Base-by-base conservation (phyloP, 2,113 vertebrate species). In the Oreotragus oreotragus region DNA sequence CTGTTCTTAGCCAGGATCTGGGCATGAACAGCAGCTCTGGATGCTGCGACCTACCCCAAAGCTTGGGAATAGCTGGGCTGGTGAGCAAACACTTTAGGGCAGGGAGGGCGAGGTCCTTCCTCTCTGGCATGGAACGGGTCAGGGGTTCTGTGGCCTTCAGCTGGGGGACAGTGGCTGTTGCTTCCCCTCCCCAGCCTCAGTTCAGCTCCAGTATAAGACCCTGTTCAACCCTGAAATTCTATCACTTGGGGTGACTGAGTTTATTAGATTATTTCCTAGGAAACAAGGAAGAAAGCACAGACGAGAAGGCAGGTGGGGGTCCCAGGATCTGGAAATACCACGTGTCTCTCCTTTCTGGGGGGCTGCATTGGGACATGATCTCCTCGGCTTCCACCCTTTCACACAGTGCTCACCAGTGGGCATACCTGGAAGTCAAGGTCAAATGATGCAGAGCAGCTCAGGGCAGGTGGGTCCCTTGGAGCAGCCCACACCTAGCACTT, bases 321-420 rank as follows among this genome's bases (percentile, higher is more conserved):
- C 11, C 45, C 53, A 45, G n/a, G 30, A 30, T 36, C 33, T 36
- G 60, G 21, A 79, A 57, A 57, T n/a, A 64, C 7, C 33, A 64
- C 43, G 3, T 39, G 13, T 47, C 23, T 88, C 64, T 79, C 39
- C 39, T 43, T 85, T 47, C 33, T 17, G 10, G 64, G 17, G 33
- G 60, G 4, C 33, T n/a, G 39, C 11, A 5, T 10, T 13, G 13
- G n/a, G 30, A 21, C 36, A 39, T 0, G 0, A 11, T 27, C 13
- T 47, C 62, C 45, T 94, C 25, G 70, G 49, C 30, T 64, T 73
- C 14, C 25, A 76, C 23, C 21, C 6, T 62, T 55, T 47, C n/a
- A 25, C 66, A 33, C 4, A 7, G 17, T 39, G 27, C 15, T 58
- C 25, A 76, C 55, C 28, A 86, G 87, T 19, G 23, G 53, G 55